Evolutionary conservation across 2,888 invertebrate species (phyloP).

Genomic region (Hyppa rectilinea): DNA sequence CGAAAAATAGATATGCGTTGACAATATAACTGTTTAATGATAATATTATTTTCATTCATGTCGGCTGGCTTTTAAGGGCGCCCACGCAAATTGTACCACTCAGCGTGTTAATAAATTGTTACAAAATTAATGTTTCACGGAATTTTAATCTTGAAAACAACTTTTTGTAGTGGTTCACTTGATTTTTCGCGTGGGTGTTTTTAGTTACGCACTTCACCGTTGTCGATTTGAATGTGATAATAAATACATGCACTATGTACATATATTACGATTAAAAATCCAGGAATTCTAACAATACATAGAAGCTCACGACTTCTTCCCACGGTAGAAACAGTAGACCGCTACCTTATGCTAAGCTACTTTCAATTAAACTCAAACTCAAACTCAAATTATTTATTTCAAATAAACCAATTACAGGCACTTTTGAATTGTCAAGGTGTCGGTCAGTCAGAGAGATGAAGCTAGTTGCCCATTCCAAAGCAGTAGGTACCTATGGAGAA

Average conservation of each 20-base stretch:
- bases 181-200: neutral
- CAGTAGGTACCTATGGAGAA: too few species aligned
- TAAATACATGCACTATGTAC: neutral
- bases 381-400: too few species aligned
- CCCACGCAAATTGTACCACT: conserved; percentile 33
- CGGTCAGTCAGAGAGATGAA: too few species aligned
- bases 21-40: neutral
- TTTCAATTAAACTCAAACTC: too few species aligned
- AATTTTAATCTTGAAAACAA: conserved; percentile 25
- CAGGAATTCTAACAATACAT: neutral
- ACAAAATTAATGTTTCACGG: conserved; percentile 24
- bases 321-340: neutral
- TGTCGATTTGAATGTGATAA: neutral
- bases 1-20: conserved; percentile 24
- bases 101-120: conserved; percentile 25
- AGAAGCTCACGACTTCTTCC: too few species aligned
- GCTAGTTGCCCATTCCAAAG: too few species aligned
- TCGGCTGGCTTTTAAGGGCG: conserved; percentile 3
- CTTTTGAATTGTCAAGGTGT: too few species aligned
- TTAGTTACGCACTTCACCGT: too few species aligned
- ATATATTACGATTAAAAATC: neutral
- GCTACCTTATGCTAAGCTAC: neutral
- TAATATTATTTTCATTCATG: conserved; percentile 35
- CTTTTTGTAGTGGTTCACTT: neutral
- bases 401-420: too few species aligned